Conservation (phyloP, 2,113 vertebrate species). For the Leptosomus discolor region DNA sequence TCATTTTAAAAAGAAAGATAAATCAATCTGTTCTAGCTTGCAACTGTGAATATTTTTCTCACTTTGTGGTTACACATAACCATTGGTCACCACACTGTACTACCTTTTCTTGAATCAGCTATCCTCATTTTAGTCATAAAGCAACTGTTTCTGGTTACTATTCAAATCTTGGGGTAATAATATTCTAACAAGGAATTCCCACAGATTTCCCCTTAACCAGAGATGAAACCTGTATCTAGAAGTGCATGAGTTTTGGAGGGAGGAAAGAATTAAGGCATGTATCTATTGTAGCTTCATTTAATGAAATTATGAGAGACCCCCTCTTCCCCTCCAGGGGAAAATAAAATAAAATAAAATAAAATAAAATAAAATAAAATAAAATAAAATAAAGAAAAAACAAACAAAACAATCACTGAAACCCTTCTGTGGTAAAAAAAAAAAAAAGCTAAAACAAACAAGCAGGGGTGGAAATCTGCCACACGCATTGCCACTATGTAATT, state of each 20-base stretch:
- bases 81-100: neutral
- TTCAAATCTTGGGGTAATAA: neutral
- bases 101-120: neutral
- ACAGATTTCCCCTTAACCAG: neutral
- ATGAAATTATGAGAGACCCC: neutral
- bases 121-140: neutral
- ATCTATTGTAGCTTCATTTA: neutral
- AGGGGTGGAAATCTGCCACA: neutral
- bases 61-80: neutral
- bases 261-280: neutral
- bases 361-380: no score
- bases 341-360: no score
- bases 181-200: neutral
- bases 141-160: neutral
- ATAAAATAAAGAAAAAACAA: neutral
- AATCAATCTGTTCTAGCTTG: neutral
- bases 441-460: neutral
- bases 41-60: neutral
- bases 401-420: neutral
- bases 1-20: neutral
- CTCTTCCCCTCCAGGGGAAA: neutral
- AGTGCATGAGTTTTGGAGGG: neutral
- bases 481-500: neutral
- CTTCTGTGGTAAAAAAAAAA: neutral
- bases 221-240: neutral